Base-by-base conservation (phyloP, 2,888 invertebrate genomes). In the Drosophila conformis region DNA sequence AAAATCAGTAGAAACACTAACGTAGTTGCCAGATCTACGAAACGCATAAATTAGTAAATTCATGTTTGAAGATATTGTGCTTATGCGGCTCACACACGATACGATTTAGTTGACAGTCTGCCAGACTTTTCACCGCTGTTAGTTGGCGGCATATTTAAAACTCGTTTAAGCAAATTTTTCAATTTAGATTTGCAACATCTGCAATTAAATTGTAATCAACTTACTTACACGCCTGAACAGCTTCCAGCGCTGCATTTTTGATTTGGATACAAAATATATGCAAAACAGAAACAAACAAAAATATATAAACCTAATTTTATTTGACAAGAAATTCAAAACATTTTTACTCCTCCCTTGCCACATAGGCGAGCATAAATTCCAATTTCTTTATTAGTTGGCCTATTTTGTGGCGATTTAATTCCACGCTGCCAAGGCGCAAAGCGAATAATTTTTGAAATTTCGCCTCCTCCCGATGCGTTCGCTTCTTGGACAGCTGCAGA, bases 281-380 rank as follows among this genome's bases (percentile, higher is more conserved):
- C 13, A 15, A 25, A 46, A 15, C 15, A 25, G 15, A 25, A 46
- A 46, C 46, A 7, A 46, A 46, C 8, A 8, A 25, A 25, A 25
- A 46, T 46, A 25, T 25, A 8, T 25, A 36, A 15, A 27, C 31
- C 25, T 38, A 60, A 42, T 38, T 69, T 72, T 60, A 69, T 67
- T 63, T 83, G 76, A 59, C 69, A 46, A 27, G 15, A 36, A 69
- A 60, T 29, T 87, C 74, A 83, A 18, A 59, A 59, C 25, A 40
- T 35, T 46, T 25, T 46, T 46, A 46, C 25, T 83, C 57, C 11
- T 85, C 85, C 36, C 76, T 68, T 11, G 51, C 29, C 10, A 84
- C 90, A 72, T 89, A 97, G 0, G 96, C 95, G 70, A 97, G 92
- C 92, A 96, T 95, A 93, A 95, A 97, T 89, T 96, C 96, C 2